Percentiles rank a stretch among this genome's conserved stretches.
Evolutionary conservation across 2,113 vertebrate species (phyloP).

Genomic region (Myrmophylax atrothorax): DNA sequence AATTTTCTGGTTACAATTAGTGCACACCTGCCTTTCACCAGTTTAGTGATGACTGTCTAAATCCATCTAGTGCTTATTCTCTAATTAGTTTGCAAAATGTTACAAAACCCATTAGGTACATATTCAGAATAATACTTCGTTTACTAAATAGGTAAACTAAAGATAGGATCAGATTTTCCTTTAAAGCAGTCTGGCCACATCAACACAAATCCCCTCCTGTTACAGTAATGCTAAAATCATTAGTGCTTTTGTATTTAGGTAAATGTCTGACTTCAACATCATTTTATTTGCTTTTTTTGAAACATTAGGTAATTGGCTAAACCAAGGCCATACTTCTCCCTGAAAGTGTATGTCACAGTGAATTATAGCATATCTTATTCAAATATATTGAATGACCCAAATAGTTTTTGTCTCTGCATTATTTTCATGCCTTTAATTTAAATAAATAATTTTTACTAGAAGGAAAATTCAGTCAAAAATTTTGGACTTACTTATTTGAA

Average conservation of each 20-base stretch:
- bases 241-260: not conserved
- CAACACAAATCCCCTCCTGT: not conserved
- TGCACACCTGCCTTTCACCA: not conserved
- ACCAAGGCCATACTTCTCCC: not conserved
- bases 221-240: not conserved
- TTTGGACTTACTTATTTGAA: not conserved
- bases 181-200: not conserved
- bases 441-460: not conserved
- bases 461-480: not conserved
- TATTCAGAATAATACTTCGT: not conserved
- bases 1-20: not conserved
- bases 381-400: not conserved
- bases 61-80: not conserved
- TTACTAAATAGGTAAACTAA: not conserved
- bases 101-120: not conserved
- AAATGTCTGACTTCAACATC: not conserved
- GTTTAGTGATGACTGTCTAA: not conserved
- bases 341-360: not conserved
- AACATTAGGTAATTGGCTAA: not conserved
- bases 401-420: not conserved
- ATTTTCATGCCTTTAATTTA: not conserved
- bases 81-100: not conserved
- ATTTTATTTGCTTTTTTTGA: not conserved
- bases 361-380: not conserved
- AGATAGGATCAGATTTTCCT: not conserved